Conservation (phyloP, 1,140 invertebrate species). For the Drosophila saltans region DNA sequence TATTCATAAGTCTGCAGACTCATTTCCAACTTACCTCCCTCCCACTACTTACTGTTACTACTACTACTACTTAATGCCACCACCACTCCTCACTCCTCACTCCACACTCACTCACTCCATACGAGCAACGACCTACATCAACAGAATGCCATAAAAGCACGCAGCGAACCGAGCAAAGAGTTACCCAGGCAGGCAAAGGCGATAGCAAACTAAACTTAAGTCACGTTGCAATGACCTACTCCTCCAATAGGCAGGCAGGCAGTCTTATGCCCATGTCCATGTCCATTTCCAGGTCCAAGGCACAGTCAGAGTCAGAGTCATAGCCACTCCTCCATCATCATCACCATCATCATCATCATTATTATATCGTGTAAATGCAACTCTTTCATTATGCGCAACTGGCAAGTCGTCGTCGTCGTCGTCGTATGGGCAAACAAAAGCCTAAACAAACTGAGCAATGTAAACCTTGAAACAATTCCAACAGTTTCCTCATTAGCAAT, state of each 20-base stretch:
- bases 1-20: constrained; percentile 7
- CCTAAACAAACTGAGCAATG: constrained; percentile 71
- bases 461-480: constrained; percentile 79
- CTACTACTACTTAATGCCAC: too few relatives aligned
- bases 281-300: constrained; percentile 12
- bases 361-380: constrained; percentile 61
- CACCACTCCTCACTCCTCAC: not conserved
- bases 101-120: not conserved
- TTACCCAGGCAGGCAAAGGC: constrained; percentile 14
- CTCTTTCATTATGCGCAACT: constrained; percentile 78
- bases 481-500: constrained; percentile 75
- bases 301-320: too few relatives aligned
- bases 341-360: constrained; percentile 17
- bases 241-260: constrained; percentile 41
- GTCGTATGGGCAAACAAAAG: constrained; percentile 48
- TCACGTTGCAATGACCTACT: constrained; percentile 70
- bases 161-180: constrained; percentile 46
- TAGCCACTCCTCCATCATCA: constrained; percentile 22
- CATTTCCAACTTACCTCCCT: not conserved
- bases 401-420: constrained; percentile 31
- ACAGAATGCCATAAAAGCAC: constrained; percentile 62
- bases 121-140: constrained; percentile 74
- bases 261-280: not conserved
- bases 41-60: not conserved
- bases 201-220: constrained; percentile 38